These are phyloP conservation scores for Willisornis vidua DNA, from an alignment of 2,113 vertebrate genomes.

Conservation along the genomic window DNA sequence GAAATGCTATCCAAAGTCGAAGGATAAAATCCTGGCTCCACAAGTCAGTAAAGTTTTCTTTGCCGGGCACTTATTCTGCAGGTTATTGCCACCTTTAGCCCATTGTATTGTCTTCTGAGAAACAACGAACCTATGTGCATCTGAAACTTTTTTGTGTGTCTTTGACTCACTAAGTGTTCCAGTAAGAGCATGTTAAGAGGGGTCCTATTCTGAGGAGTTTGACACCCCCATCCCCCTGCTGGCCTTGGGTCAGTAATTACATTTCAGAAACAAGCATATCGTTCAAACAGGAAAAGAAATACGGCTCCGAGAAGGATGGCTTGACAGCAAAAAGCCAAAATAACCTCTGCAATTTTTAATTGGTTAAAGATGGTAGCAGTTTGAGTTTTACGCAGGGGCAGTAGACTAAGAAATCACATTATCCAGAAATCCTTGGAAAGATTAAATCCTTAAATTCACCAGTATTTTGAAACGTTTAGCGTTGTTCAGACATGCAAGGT, in stretches of 20 bases:
- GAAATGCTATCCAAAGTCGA: not conserved
- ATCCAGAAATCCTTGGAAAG: not conserved
- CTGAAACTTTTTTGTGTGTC: not conserved
- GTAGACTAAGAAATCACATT: not conserved
- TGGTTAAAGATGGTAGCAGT: not conserved
- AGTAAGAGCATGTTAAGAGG: not conserved
- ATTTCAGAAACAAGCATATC: not conserved
- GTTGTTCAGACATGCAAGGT: not conserved
- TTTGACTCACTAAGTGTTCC: not conserved
- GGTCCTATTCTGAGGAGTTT: not conserved
- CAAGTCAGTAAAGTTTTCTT: not conserved
- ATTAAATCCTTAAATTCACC: not conserved
- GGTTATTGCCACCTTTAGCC: not conserved
- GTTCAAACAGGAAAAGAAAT: not conserved
- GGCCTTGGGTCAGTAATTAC: not conserved
- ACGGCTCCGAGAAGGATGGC: not conserved
- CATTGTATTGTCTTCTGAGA: not conserved
- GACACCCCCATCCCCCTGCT: fast-evolving
- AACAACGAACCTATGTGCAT: not conserved
- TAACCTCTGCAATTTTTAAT: not conserved
- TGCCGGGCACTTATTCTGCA: not conserved
- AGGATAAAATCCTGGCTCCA: not conserved
- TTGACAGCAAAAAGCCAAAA: not conserved
- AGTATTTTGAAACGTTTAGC: not conserved
- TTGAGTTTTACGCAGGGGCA: not conserved